Evolutionary conservation across 2,888 invertebrate species (phyloP), one percentile per base, ranked within the genome.

Genomic region (Amitus sp.): DNA sequence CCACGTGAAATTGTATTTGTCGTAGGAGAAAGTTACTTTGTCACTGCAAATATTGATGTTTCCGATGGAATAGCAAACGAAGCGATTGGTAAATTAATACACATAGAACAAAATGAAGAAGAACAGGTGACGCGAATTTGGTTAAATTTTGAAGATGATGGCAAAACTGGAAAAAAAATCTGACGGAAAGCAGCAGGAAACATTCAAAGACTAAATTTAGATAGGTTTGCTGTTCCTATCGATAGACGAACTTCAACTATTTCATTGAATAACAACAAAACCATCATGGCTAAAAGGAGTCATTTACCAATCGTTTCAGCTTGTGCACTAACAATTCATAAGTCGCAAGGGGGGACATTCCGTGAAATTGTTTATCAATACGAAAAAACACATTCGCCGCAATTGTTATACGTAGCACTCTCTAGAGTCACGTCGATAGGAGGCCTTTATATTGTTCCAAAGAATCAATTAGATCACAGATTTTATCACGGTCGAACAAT

Each of bases 61-160:
- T 15, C 62, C 40, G 74, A 78, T 70, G 76, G 76, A 20, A 67
- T 75, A 46, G 72, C 69, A 4, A 77, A 77, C 65, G 73, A 75
- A 19, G 72, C 73, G 17, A 61, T 70, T n/a, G n/a, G n/a, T n/a
- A n/a, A n/a, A n/a, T n/a, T n/a, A n/a, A n/a, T n/a, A 23, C 63
- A 69, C 56, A 65, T 78, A 27, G 73, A 75, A 52, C 17, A 27
- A 28, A 50, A 37, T 20, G 28, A 42, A 1, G 13, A 3, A 5
- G 34, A n/a, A 2, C 5, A 2, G 2, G 34, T 12, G 10, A 34
- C 13, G 3, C 28, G 52, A 10, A 12, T 62, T 10, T 53, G 62
- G 62, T 23, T 62, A 6, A 37, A 48, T 17, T 28, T 13, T 1
- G 28, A 7, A 23, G 7, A 7, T 23, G 23, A n/a, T n/a, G n/a